Percentiles rank a stretch among this genome's conserved stretches.
phyloP scores from a whole-genome alignment of 2,797 vertebrate species.

The Cirrhinus molitorella region DNA sequence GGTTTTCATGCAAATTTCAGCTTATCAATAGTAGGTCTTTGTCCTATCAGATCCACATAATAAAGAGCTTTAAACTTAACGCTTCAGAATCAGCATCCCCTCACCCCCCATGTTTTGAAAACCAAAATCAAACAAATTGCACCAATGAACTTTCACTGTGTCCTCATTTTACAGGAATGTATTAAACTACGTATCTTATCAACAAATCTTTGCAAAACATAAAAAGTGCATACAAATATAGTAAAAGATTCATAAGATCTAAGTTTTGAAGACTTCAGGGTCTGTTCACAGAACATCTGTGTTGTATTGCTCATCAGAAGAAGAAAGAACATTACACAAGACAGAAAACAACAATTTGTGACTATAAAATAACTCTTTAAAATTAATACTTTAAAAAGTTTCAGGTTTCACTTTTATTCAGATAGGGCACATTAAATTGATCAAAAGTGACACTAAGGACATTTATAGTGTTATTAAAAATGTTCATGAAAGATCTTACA shows the following conservation, averaged over 20 bases:
- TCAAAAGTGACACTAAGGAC: not conserved
- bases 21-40: not conserved
- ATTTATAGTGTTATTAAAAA: not conserved
- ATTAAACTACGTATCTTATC: not conserved
- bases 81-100: no score
- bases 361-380: not conserved
- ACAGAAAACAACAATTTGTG: not conserved
- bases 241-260: not conserved
- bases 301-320: no score
- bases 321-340: not conserved
- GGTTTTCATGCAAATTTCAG: not conserved
- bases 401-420: no score
- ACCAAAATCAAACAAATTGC: not conserved
- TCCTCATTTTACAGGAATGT: not conserved
- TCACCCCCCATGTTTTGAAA: no score
- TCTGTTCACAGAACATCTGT: not conserved
- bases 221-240: not conserved
- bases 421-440: not conserved
- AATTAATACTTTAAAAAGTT: not conserved
- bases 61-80: not conserved
- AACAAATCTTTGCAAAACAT: not conserved
- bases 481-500: not conserved
- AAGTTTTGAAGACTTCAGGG: conserved; percentile 10
- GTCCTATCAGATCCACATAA: conserved; percentile 1
- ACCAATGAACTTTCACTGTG: not conserved